Percentiles rank a stretch among this genome's conserved stretches.
Conservation (phyloP, 2,888 invertebrate species). For the Diarsia mendica region DNA sequence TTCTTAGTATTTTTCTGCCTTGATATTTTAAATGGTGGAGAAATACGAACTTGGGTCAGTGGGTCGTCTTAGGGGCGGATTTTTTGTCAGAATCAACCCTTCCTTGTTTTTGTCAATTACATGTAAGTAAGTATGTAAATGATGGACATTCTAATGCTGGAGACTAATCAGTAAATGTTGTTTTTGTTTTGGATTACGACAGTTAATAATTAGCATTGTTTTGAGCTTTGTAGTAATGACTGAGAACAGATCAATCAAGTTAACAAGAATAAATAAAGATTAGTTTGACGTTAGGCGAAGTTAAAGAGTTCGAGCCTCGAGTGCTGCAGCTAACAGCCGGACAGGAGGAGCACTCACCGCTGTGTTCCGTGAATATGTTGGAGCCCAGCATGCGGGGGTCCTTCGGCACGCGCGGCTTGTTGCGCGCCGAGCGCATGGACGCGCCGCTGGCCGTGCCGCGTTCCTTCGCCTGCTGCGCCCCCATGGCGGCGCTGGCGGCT, state of each 20-base stretch:
- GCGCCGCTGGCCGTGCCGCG: constrained; percentile 93
- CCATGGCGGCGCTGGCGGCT: constrained; percentile 91
- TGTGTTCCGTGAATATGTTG: constrained; percentile 98
- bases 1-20: background rate
- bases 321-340: background rate
- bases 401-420: constrained; percentile 94
- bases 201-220: background rate
- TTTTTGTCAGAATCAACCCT: background rate
- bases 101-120: background rate
- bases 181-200: background rate
- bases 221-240: background rate
- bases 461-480: constrained; percentile 98
- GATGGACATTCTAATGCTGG: background rate
- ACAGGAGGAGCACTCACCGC: constrained; percentile 92
- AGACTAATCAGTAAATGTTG: background rate
- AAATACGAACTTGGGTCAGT: background rate
- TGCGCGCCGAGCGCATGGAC: constrained; percentile 93
- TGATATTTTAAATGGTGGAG: background rate
- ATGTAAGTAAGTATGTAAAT: background rate
- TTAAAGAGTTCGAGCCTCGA: background rate
- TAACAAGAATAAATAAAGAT: background rate
- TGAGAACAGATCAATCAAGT: background rate
- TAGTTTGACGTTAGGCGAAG: background rate
- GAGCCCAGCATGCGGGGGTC: constrained; percentile 96
- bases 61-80: too few relatives aligned